Evolutionary conservation across 2,888 invertebrate species (phyloP).

Genomic region (Labia minor): DNA sequence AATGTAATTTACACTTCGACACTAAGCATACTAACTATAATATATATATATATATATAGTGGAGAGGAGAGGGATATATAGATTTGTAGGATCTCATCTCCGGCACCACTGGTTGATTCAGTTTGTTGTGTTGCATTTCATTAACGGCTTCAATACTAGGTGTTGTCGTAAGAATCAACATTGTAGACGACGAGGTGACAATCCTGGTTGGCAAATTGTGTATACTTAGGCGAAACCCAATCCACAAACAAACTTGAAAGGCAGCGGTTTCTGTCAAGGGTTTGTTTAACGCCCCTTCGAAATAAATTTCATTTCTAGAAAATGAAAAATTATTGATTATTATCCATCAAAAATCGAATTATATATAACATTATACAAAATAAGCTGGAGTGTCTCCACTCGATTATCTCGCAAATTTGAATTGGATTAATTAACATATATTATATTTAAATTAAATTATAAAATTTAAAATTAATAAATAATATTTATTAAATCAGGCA

Average conservation of each 20-base stretch:
- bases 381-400: too few species aligned
- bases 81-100: not conserved
- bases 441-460: too few species aligned
- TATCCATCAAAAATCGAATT: too few species aligned
- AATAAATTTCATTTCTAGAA: too few species aligned
- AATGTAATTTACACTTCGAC: not conserved
- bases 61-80: not conserved
- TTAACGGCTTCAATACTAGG: not conserved
- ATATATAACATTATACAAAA: too few species aligned
- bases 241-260: not conserved
- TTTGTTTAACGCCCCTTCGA: constrained; percentile 4
- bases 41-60: too few species aligned
- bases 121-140: not conserved
- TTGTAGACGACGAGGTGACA: not conserved
- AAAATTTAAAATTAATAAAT: too few species aligned
- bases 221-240: constrained; percentile 5
- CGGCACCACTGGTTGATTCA: constrained; percentile 4
- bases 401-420: too few species aligned
- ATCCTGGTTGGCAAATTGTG: not conserved
- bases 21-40: too few species aligned
- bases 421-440: too few species aligned
- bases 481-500: too few species aligned
- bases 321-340: too few species aligned
- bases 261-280: not conserved
- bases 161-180: not conserved